These are phyloP conservation scores for Meles meles DNA, from an alignment of 2,113 vertebrate species.

Conservation along the genomic window DNA sequence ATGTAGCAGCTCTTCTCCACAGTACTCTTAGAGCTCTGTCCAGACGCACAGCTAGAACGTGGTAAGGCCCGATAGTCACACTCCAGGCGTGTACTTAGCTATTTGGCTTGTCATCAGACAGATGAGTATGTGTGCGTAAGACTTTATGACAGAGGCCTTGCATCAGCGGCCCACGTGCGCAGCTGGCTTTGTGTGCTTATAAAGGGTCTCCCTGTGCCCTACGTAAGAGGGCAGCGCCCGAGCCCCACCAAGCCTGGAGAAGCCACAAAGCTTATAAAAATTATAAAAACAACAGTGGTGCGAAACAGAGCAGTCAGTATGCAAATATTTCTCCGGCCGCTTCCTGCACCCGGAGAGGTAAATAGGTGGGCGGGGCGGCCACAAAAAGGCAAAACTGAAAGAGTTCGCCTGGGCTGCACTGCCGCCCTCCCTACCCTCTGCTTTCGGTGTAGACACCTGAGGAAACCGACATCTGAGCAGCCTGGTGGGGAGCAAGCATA, in stretches of 20 bases:
- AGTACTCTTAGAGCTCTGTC: background rate
- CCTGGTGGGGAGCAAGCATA: rapidly evolving
- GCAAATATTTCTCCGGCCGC: background rate
- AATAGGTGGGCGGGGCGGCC: background rate
- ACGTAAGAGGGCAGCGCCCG: background rate
- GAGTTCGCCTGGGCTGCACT: background rate
- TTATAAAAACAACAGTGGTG: background rate
- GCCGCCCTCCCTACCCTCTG: background rate
- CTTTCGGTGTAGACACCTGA: background rate
- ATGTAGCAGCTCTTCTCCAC: background rate
- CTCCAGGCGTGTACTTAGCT: background rate
- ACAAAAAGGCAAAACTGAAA: background rate
- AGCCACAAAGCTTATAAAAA: background rate
- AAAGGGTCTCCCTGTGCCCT: background rate
- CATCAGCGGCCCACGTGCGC: background rate
- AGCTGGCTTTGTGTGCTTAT: background rate
- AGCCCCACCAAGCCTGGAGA: background rate
- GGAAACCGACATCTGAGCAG: background rate
- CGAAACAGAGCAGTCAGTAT: no score
- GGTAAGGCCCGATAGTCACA: background rate
- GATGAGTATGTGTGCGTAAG: no score
- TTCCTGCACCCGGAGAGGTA: background rate
- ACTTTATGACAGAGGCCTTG: conserved; percentile 16
- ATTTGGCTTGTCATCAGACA: background rate
- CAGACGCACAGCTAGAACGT: background rate